These are phyloP conservation scores for Conistra vaccinii DNA, from an alignment of 2,888 invertebrate genomes.

Conservation along the genomic window DNA sequence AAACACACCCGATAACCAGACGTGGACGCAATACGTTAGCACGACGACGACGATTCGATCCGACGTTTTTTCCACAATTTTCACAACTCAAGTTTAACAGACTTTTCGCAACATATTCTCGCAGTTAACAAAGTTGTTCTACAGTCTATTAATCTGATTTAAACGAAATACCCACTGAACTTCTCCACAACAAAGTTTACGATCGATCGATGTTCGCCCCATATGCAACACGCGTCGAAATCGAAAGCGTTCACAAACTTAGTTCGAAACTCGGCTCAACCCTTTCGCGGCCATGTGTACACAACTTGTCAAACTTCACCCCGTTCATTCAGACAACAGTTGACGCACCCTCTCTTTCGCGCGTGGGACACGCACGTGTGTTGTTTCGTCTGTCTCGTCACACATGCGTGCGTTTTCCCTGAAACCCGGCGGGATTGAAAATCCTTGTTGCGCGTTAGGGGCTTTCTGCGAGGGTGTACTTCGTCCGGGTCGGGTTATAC, in stretches of 20 bases:
- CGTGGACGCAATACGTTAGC: slow-evolving; percentile 77
- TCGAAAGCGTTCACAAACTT: slow-evolving; percentile 85
- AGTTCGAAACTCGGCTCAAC: slow-evolving; percentile 84
- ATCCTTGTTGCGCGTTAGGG: slow-evolving; percentile 60
- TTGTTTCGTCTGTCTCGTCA: slow-evolving; percentile 79
- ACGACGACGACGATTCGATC: slow-evolving; percentile 74
- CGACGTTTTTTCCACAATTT: slow-evolving; percentile 79
- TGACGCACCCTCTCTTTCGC: slow-evolving; percentile 81
- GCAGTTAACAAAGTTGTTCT: slow-evolving; percentile 51
- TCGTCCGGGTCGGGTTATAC: slow-evolving; percentile 74
- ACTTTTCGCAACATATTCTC: slow-evolving; percentile 67
- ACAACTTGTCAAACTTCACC: slow-evolving; percentile 85
- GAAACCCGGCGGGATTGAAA: slow-evolving; percentile 71
- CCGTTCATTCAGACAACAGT: slow-evolving; percentile 86
- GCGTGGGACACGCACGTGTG: slow-evolving; percentile 83
- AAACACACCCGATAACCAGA: slow-evolving; percentile 81
- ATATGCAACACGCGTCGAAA: slow-evolving; percentile 88
- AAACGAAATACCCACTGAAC: slow-evolving; percentile 75
- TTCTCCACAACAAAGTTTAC: slow-evolving; percentile 76
- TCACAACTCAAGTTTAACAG: slow-evolving; percentile 72
- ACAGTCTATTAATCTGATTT: slow-evolving; percentile 70
- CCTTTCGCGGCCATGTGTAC: slow-evolving; percentile 86
- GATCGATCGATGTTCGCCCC: slow-evolving; percentile 85
- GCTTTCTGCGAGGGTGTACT: slow-evolving; percentile 59
- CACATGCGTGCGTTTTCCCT: slow-evolving; percentile 81